Evolutionary conservation across 1,140 invertebrate genomes (phyloP), one percentile per base, ranked within the genome.

Genomic region (Drosophila sechellia): DNA sequence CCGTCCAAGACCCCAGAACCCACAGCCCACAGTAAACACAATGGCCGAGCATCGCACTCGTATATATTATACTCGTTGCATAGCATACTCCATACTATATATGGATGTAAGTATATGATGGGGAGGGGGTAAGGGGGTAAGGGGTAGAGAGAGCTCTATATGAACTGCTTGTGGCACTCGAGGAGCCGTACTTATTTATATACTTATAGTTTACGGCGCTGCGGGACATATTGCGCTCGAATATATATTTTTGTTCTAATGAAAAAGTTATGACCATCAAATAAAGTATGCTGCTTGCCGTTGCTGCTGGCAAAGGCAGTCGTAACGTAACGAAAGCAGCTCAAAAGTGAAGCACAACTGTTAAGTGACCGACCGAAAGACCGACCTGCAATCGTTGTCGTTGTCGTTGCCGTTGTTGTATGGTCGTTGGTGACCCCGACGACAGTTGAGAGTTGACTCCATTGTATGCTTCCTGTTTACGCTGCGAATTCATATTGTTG

Each of bases 211-310:
- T 89, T 89, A 89, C 80, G 72, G 84, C 84, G 80, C 84, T 80
- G 84, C 84, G 84, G 84, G 85, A 89, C 84, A 89, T 90, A 89
- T 84, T 89, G 76, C 89, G 64, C 84, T 89, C 77, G 77, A 55
- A 77, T 89, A 89, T 87, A 86, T 87, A 89, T 89, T 89, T 89
- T 89, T 89, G 84, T 89, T 89, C 84, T 89, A 89, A 89, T 89
- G 84, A 89, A 89, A 89, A 89, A 89, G 84, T 89, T 89, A 89
- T 89, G 84, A 84, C 85, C 85, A 89, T 89, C 84, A 89, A 89
- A 89, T 90, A 90, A 89, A 89, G 84, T 89, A 89, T 89, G 77
- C 84, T 89, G 84, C 79, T 87, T 83, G 83, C 74, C 64, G 66
- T 1, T 46, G 17, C 43, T 1, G 17, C 25, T 49, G 15, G 50